Evolutionary conservation across 2,113 vertebrate genomes (phyloP).

Genomic region (Rhombomys opimus): DNA sequence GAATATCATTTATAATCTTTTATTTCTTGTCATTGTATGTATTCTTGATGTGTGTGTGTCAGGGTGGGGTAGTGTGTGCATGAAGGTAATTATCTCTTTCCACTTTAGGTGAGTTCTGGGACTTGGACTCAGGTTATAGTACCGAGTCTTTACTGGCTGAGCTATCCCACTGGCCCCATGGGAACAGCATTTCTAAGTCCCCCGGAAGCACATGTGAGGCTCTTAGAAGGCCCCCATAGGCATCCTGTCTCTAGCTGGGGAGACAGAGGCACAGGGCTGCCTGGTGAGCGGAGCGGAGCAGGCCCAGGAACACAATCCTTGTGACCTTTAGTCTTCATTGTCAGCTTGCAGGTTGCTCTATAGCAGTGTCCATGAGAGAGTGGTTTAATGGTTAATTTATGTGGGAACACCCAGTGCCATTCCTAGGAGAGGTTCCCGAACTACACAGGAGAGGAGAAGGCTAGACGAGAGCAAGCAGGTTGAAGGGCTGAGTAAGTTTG

Average conservation of each 20-base stretch:
- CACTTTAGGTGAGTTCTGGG: neutral
- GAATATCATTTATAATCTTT: neutral
- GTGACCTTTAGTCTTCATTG: no score
- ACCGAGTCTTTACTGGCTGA: neutral
- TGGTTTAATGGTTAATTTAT: neutral
- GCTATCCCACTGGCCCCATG: neutral
- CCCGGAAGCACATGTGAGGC: neutral
- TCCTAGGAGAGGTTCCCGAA: neutral
- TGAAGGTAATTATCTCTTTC: accelerated
- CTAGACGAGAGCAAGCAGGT: neutral
- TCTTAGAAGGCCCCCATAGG: neutral
- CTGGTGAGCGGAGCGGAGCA: accelerated
- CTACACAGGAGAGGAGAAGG: no score
- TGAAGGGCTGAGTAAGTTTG: accelerated
- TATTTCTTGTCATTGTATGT: neutral
- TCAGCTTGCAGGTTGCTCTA: neutral
- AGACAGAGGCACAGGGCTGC: neutral
- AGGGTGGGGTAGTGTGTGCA: no score
- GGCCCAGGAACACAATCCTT: neutral
- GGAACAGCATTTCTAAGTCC: neutral
- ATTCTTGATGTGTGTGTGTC: neutral
- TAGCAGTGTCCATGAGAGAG: neutral
- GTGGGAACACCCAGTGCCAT: neutral
- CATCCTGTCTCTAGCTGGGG: neutral
- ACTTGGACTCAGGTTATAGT: neutral